Percentiles rank a stretch among this genome's conserved stretches.
Evolutionary conservation across 2,113 vertebrate species (phyloP).

Genomic region (Ptilonorhynchus violaceus): DNA sequence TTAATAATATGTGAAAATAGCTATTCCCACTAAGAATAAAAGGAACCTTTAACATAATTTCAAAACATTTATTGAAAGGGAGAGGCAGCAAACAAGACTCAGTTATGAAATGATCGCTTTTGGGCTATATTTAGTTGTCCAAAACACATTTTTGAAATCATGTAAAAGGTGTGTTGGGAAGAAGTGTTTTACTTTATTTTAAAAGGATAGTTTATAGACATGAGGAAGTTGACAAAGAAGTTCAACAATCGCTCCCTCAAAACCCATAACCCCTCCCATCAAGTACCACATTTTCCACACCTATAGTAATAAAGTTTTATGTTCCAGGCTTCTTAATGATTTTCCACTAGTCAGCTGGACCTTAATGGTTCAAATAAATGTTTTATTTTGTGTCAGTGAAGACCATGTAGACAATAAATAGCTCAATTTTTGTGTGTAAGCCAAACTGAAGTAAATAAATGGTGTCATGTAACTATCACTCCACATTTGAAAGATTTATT

Average conservation of each 20-base stretch:
- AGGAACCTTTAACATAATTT: not conserved
- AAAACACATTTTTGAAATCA: not conserved
- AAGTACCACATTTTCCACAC: not conserved
- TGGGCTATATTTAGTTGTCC: not conserved
- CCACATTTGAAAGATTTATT: not conserved
- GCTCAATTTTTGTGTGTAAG: not conserved
- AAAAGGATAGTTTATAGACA: not conserved
- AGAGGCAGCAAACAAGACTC: not conserved
- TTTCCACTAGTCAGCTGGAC: not conserved
- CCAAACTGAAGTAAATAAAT: not conserved
- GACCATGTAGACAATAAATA: not conserved
- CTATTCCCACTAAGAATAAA: not conserved
- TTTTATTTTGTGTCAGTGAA: not conserved
- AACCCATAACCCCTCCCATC: fast-evolving
- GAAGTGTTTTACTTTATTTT: not conserved
- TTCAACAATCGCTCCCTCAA: not conserved
- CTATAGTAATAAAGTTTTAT: not conserved
- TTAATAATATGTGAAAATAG: not conserved
- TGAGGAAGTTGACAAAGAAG: fast-evolving
- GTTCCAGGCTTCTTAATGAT: not conserved
- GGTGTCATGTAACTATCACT: not conserved
- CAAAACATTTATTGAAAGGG: not conserved
- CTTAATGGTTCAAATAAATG: not conserved
- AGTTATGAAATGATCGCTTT: not conserved
- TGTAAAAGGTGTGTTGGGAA: not conserved